Conservation (phyloP, 2,797 vertebrate species). For the Cheirogaleus major region DNA sequence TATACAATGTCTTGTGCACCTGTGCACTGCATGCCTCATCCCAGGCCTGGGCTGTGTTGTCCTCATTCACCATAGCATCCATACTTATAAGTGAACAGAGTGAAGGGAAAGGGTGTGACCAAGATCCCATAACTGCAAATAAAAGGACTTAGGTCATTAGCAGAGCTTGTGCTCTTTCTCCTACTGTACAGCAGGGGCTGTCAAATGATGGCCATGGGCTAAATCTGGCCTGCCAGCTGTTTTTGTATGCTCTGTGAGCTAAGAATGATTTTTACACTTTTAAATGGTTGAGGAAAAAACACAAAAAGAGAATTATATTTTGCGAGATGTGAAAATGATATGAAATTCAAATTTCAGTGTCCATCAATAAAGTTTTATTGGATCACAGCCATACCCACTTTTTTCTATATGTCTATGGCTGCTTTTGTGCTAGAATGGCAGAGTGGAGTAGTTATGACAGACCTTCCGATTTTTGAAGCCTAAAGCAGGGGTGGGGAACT, state of each 20-base stretch:
- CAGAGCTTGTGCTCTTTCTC: neutral
- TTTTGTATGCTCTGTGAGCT: conserved; percentile 4
- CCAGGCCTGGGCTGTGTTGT: neutral
- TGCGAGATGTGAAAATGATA: neutral
- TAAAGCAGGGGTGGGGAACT: neutral
- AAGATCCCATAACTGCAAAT: neutral
- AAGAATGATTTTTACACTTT: conserved; percentile 27
- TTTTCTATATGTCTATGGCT: neutral
- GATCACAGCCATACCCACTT: neutral
- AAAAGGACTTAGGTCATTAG: neutral
- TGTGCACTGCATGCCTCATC: fast-evolving
- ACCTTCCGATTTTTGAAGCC: neutral
- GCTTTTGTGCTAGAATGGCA: neutral
- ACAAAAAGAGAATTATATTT: neutral
- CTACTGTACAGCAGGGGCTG: neutral
- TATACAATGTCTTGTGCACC: neutral
- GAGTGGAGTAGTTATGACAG: neutral
- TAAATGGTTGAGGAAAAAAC: neutral
- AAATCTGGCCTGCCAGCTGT: neutral
- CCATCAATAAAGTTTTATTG: neutral
- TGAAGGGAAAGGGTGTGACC: neutral
- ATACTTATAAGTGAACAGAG: neutral
- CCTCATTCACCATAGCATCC: neutral
- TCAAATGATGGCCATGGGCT: neutral
- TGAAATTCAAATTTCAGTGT: conserved; percentile 30